Conservation (phyloP, 2,113 vertebrate species). For the Agelaius tricolor region DNA sequence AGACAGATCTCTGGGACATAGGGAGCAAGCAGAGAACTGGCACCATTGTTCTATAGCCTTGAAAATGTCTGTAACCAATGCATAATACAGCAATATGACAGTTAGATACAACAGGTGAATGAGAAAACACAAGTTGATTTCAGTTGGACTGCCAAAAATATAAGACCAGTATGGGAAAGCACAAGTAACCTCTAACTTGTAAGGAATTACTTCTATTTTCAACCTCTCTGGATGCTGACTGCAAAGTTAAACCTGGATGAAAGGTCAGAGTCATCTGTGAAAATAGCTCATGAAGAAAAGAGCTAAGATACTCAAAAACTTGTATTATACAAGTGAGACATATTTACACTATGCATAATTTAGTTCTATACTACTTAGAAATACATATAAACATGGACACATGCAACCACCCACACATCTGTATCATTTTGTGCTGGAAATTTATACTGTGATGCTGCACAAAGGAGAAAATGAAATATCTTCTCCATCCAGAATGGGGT, state of each 20-base stretch:
- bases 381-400: neutral
- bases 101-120: neutral
- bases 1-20: neutral
- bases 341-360: neutral
- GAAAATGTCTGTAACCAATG: neutral
- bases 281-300: neutral
- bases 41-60: fast-evolving
- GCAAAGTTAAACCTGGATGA: neutral
- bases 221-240: neutral
- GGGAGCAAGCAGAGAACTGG: neutral
- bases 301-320: neutral
- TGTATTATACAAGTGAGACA: neutral
- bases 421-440: neutral
- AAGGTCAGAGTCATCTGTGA: neutral
- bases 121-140: neutral
- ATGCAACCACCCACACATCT: neutral
- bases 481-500: neutral
- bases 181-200: neutral
- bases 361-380: neutral
- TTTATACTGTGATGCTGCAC: neutral
- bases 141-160: neutral
- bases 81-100: neutral
- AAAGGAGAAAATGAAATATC: neutral
- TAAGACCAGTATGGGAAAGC: neutral
- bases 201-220: neutral